Conservation (phyloP, 2,113 vertebrate species). For the Amblyornis subalaris region DNA sequence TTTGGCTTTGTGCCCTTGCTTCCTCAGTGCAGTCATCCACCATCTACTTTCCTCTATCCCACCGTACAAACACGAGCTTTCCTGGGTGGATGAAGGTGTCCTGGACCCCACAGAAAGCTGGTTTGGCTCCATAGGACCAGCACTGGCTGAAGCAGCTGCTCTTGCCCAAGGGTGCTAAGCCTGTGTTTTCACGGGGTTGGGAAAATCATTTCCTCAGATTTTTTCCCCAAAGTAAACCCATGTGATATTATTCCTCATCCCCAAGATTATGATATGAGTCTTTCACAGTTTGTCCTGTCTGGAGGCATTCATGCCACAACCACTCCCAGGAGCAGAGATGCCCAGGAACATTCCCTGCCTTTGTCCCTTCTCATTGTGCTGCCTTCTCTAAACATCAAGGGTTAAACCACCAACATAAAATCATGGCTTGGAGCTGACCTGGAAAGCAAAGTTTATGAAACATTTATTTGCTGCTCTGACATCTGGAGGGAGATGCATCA, state of each 20-base stretch:
- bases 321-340: rapidly evolving
- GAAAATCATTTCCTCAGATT: background rate
- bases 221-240: background rate
- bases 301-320: rapidly evolving
- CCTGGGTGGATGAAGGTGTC: background rate
- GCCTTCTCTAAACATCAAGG: background rate
- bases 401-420: background rate
- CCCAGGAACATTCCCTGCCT: background rate
- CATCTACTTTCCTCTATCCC: background rate
- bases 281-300: background rate
- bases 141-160: background rate
- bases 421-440: background rate
- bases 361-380: rapidly evolving
- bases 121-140: background rate
- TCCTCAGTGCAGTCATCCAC: rapidly evolving
- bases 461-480: conserved; percentile 20
- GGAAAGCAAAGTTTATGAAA: conserved; percentile 44
- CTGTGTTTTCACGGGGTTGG: background rate
- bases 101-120: background rate
- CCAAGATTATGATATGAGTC: background rate
- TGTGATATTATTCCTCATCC: no score
- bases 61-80: background rate
- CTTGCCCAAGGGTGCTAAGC: background rate
- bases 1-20: background rate
- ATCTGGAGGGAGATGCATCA: conserved; percentile 17